Conservation (phyloP, 2,113 vertebrate species). For the Psettodes erumei region DNA sequence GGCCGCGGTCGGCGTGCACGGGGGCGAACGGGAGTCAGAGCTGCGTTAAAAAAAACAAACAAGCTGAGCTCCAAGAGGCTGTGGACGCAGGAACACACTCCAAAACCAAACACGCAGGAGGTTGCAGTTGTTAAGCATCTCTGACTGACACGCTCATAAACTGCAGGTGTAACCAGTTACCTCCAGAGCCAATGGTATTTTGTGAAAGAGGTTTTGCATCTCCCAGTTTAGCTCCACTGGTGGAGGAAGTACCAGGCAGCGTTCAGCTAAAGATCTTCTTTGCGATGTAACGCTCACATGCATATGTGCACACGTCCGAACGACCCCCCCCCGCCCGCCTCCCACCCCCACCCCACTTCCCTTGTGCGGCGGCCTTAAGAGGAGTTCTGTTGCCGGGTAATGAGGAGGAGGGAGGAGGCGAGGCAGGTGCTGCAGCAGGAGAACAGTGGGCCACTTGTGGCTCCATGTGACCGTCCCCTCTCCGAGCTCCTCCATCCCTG, state of each 20-base stretch:
- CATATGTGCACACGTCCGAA: constrained; percentile 3
- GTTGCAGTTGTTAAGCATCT: too few species aligned
- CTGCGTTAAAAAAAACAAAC: too few species aligned
- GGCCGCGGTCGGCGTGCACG: too few species aligned
- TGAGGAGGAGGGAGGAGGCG: constrained; percentile 60
- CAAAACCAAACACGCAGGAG: too few species aligned
- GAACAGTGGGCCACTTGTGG: constrained; percentile 81
- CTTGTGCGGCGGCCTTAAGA: constrained; percentile 40
- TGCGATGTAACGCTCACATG: constrained; percentile 55
- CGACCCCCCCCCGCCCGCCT: constrained; percentile 1
- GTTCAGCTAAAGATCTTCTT: constrained; percentile 54
- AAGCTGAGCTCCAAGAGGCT: too few species aligned
- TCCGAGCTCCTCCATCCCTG: constrained; percentile 43
- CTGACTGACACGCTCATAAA: too few species aligned
- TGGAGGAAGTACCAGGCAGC: constrained; percentile 17
- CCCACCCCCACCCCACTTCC: constrained; percentile 8
- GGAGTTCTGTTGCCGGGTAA: constrained; percentile 61
- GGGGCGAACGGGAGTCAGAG: not conserved
- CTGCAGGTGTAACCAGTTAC: too few species aligned
- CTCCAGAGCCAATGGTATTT: too few species aligned
- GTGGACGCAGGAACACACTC: too few species aligned
- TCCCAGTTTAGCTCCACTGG: not conserved
- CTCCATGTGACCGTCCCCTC: constrained; percentile 65
- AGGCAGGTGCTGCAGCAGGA: constrained; percentile 77
- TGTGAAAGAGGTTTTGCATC: constrained; percentile 7